Conservation (phyloP, 2,797 vertebrate genomes). For the Lacerta viridis region DNA sequence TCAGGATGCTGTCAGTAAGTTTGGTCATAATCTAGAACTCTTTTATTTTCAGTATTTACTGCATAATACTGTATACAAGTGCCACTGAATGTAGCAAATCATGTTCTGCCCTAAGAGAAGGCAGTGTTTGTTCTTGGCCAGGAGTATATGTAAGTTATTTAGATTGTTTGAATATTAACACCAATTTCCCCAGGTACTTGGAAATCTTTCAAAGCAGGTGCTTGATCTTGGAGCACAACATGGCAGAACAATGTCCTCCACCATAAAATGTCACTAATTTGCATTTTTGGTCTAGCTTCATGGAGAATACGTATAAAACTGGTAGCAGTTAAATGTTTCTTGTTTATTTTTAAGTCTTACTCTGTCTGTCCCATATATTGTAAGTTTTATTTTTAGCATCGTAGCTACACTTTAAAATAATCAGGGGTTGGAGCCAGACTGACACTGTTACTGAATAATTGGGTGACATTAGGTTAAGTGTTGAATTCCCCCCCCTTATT, state of each 20-base stretch:
- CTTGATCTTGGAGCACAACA: conserved; percentile 41
- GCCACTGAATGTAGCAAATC: conserved; percentile 80
- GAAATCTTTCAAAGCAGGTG: conserved; percentile 57
- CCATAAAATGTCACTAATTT: conserved; percentile 40
- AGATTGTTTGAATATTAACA: conserved; percentile 44
- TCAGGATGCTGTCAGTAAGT: conserved; percentile 74
- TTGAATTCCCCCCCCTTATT: not conserved
- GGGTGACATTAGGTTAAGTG: not conserved
- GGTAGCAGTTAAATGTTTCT: conserved; percentile 8
- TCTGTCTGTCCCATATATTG: not conserved
- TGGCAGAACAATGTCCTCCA: conserved; percentile 53
- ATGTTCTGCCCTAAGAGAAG: conserved; percentile 69
- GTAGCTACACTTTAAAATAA: conserved; percentile 11
- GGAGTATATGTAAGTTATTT: conserved; percentile 51
- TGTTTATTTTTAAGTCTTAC: conserved; percentile 45
- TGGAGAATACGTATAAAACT: not conserved
- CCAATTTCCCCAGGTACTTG: conserved; percentile 63
- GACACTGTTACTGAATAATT: not conserved
- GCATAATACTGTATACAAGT: conserved; percentile 78
- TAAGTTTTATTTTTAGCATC: not conserved
- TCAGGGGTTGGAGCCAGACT: conserved; percentile 27
- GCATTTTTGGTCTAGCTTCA: not conserved
- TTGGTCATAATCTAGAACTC: conserved; percentile 75
- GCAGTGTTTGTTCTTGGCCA: conserved; percentile 70
- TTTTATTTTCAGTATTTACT: conserved; percentile 81